Conservation (phyloP, 2,113 vertebrate species). For the Ailurus styani region DNA sequence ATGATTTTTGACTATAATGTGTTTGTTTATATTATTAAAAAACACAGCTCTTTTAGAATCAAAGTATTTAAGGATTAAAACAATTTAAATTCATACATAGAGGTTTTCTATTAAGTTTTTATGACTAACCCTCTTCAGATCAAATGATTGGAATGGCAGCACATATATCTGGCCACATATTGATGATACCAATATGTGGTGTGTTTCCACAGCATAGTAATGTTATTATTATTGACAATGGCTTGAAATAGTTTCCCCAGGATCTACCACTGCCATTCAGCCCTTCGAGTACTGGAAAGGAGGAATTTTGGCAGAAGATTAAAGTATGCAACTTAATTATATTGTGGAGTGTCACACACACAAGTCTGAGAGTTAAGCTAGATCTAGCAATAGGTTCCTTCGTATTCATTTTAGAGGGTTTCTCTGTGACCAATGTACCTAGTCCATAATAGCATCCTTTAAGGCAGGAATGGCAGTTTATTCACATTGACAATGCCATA, state of each 20-base stretch:
- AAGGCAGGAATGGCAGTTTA: neutral
- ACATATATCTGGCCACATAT: neutral
- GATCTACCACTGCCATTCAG: neutral
- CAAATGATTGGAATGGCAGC: neutral
- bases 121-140: neutral
- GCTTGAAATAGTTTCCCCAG: neutral
- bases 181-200: neutral
- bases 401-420: neutral
- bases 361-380: neutral
- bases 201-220: neutral
- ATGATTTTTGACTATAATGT: neutral
- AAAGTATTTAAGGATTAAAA: neutral
- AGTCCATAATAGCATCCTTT: neutral
- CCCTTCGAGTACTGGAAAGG: neutral
- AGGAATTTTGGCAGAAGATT: neutral
- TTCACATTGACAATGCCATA: neutral
- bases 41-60: conserved; percentile 2
- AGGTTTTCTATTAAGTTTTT: neutral
- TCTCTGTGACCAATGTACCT: neutral
- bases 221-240: too few relatives aligned
- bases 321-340: neutral
- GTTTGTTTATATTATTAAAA: neutral
- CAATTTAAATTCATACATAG: neutral
- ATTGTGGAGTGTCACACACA: neutral
- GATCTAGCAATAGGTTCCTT: neutral